Evolutionary conservation across 2,888 invertebrate genomes (phyloP), one percentile per base, ranked within the genome.

Genomic region (Phengaris alcon): DNA sequence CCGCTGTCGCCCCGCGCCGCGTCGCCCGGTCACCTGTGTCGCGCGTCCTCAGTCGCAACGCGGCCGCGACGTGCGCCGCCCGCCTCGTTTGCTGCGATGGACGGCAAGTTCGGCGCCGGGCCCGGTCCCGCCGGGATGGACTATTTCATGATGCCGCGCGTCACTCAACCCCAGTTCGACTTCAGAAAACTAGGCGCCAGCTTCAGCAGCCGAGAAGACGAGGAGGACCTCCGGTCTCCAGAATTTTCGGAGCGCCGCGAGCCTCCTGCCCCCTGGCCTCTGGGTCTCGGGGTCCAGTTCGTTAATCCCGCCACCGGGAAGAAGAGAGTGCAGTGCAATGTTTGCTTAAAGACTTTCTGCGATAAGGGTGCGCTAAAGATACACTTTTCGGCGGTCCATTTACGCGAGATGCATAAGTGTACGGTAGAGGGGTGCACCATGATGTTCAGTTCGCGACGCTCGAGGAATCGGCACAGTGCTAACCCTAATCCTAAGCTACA

Each of bases 351-450:
- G 91, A 99, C 99, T 77, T 99, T 99, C 93, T 99, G 99, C 95
- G 99, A 99, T 93, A 99, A 99, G 93, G 99, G 99, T 79, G 99
- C 99, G 68, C 94, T 99, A 75, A 99, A 99, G 94, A 99, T 99
- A 75, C 99, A 99, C 89, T 99, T 99, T 90, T 98, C 98, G 77
- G 99, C 99, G 35, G 99, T 99, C 78, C 99, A 99, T 88, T 93
- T 99, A 82, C 96, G 98, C 75, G 99, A 99, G 93, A 99, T 99
- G 99, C 99, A 99, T 94, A 98, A 98, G 93, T 99, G 99, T 91
- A 98, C 99, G 15, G 98, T 99, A 73, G 97, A 97, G 85, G 99
- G 99, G 59, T 99, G 99, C 92, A 98, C 97, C 83, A 99, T 99
- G 98, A 98, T 98, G 97, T 99, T 99, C 91, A 98, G 98, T 91